Base-by-base conservation (phyloP, 2,113 vertebrate species). In the Crotalus viridis region DNA sequence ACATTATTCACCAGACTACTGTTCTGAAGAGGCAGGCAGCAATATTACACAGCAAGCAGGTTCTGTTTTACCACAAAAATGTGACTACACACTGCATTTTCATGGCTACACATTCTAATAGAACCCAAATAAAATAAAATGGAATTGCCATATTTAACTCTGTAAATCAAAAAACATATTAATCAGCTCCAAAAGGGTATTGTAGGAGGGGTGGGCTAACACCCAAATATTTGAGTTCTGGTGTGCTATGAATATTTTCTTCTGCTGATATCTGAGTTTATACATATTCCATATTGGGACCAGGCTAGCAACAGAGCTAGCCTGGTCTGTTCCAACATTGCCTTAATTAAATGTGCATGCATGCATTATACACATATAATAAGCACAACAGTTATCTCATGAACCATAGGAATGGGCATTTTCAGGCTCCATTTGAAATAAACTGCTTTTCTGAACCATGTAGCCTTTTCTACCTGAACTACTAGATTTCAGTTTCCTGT, bases 1-100 rank as follows among this genome's bases (percentile, higher is more conserved):
- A 90, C n/a, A 90, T 86, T 93, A 90, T 87, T 57, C 46, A 90
- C 24, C 59, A 85, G 21, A 51, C 17, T 51, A 90, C 15, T 87
- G 33, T 48, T 87, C 39, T 52, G 88, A 93, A 93, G 17, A 39
- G 74, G 81, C 46, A 52, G 55, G 74, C 2, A 81, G 46, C 61
- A 55, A 48, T 52, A 48, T n/a, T 39, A 48, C 43, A 52, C 22
- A 48, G 54, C 54, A 90, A 48, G 88, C 74, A 43, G 55, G 21
- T 86, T 86, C 74, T 22, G 39, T 48, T 21, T 87, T 22, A 52
- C 64, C 2, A 43, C 61, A 22, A 86, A 15, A 17, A 48, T 54
- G 10, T 48, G 15, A 22, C 56, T 87, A 46, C 10, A 33, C 0
- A 87, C 19, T 12, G n/a, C 43, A 56, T 90, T 90, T 93, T 85